phyloP scores from a whole-genome alignment of 2,888 invertebrate genomes.

The Drosophila subquinaria region DNA sequence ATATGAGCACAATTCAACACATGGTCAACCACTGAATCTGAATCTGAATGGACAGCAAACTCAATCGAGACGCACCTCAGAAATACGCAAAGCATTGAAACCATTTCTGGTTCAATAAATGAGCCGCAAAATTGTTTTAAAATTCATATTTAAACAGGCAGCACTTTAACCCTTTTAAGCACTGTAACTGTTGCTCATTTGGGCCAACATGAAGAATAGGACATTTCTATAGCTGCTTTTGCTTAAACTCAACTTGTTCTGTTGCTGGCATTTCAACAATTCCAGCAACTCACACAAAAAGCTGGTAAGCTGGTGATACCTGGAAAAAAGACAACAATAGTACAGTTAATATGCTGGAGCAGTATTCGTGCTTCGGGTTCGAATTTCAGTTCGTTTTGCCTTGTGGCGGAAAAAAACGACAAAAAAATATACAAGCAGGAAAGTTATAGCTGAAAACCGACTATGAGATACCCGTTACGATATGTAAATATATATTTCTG shows the following conservation, averaged over 20 bases:
- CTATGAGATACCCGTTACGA: neutral
- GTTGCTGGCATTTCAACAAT: conserved; percentile 11
- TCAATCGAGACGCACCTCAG: conserved; percentile 1
- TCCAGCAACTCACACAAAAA: neutral
- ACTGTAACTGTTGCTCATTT: conserved; percentile 9
- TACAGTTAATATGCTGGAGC: conserved; percentile 9
- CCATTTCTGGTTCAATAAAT: neutral
- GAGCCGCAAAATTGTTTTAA: neutral
- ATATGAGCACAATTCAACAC: conserved; percentile 32
- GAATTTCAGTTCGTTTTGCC: conserved; percentile 5
- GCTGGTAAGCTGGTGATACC: conserved; percentile 1
- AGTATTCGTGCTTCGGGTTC: conserved; percentile 2
- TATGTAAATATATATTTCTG: neutral
- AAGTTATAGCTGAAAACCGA: neutral
- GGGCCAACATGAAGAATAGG: neutral
- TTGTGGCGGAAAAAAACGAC: conserved; percentile 9
- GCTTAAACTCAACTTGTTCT: neutral
- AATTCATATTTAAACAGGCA: conserved; percentile 14
- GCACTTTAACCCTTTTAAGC: neutral
- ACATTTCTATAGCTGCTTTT: conserved; percentile 10
- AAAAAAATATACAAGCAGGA: neutral
- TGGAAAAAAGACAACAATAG: conserved; percentile 13
- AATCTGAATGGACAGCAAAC: conserved; percentile 26
- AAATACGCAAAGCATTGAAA: conserved; percentile 22
- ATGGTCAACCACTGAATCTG: conserved; percentile 39